Evolutionary conservation across 1,140 invertebrate species (phyloP), one percentile per base, ranked within the genome.

Genomic region (Palaemon carinicauda): DNA sequence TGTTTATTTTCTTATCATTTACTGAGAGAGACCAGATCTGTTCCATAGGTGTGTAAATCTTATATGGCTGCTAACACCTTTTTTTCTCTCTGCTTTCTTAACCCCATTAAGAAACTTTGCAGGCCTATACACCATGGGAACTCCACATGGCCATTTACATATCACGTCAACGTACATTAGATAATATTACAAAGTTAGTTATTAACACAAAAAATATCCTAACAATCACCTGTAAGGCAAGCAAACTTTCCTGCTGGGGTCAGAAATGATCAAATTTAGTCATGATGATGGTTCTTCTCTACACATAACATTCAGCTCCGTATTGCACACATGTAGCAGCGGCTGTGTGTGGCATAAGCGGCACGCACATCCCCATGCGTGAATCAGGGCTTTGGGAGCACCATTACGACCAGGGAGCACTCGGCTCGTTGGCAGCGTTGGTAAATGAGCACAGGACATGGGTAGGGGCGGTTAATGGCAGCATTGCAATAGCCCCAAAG

Each of bases 161-260:
- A 87, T 73, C 75, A 81, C 81, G 79, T 75, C 85, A 87, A 81
- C 77, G 79, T 81, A 87, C 79, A 74, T 87, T 87, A 87, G 79
- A 81, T 69, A 79, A 81, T 69, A 41, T 41, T 41, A 41, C 41
- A 41, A 41, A 41, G 41, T 41, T 41, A 41, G 41, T 41, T 41
- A 41, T 41, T 41, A 41, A 41, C 41, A 87, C 78, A 87, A 73
- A 82, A 87, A 81, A 87, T 79, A 81, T 87, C 73, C 85, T 81
- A 87, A 81, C 85, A 87, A 87, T 87, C 85, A 87, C 85, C 85
- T 77, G 73, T 41, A 81, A 87, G 85, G 80, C 85, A 87, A 87
- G 79, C 85, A 87, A 87, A 87, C 73, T 87, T 87, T 87, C 85
- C 79, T 41, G 79, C 52, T 80, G 80, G 71, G 77, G 65, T 41